These are phyloP conservation scores for Timema podura DNA, from an alignment of 2,888 invertebrate genomes.

Conservation along the genomic window DNA sequence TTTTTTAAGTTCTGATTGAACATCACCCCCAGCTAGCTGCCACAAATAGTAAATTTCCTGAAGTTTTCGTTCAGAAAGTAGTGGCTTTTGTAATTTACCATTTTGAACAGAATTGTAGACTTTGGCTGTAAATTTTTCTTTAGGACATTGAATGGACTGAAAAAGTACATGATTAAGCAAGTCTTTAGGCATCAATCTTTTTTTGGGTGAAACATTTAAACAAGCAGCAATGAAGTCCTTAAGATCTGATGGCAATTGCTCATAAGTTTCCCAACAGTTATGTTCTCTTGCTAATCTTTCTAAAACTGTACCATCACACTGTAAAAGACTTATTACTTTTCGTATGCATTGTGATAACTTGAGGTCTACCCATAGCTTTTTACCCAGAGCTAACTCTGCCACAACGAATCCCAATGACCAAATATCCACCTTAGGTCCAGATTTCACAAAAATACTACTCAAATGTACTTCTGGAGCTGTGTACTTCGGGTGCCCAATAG, in stretches of 20 bases:
- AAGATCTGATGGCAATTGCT: conserved; percentile 57
- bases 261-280: conserved; percentile 56
- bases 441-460: conserved; percentile 50
- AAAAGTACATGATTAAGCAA: conserved; percentile 56
- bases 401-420: conserved; percentile 94
- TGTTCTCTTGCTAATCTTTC: conserved; percentile 76
- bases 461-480: conserved; percentile 78
- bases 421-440: conserved; percentile 77
- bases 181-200: conserved; percentile 58
- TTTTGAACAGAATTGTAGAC: not conserved
- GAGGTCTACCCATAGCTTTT: conserved; percentile 65
- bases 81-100: conserved; percentile 38
- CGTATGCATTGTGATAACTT: conserved; percentile 71
- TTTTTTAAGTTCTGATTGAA: conserved; percentile 82
- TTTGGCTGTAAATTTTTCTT: not conserved
- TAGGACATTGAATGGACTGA: conserved; percentile 39
- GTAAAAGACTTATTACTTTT: conserved; percentile 69
- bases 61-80: conserved; percentile 57
- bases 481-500: conserved; percentile 74
- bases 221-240: conserved; percentile 65
- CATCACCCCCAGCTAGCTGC: conserved; percentile 94
- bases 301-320: conserved; percentile 55
- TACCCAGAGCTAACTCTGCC: conserved; percentile 69
- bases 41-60: conserved; percentile 90
- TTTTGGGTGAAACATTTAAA: conserved; percentile 61